These are phyloP conservation scores for Helostoma temminkii DNA, from an alignment of 2,797 vertebrate species.

Conservation along the genomic window DNA sequence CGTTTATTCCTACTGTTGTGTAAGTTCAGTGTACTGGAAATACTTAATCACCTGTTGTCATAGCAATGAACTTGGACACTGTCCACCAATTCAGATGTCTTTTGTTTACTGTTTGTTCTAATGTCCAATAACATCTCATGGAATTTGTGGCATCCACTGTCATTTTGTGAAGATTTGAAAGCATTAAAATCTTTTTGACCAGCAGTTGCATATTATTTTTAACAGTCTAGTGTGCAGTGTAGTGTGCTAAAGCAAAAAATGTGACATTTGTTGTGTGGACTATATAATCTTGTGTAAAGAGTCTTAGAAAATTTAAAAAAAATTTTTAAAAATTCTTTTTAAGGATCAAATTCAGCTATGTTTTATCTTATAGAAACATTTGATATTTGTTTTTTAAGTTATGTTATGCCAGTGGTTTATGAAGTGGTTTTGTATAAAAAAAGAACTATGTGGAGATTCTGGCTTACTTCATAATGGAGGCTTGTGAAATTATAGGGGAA, in stretches of 20 bases:
- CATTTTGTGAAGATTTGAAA: conserved; percentile 35
- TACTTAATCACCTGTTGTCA: conserved; percentile 78
- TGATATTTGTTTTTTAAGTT: no score
- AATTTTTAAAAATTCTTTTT: no score
- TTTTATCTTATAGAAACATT: no score
- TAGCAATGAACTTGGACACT: conserved; percentile 76
- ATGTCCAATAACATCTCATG: conserved; percentile 64
- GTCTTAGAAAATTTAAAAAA: no score
- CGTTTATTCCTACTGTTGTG: conserved; percentile 65
- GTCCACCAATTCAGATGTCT: conserved; percentile 66
- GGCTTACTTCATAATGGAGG: conserved; percentile 18
- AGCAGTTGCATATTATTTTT: conserved; percentile 1
- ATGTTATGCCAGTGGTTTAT: background rate
- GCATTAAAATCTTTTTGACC: conserved; percentile 15
- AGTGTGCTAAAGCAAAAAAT: no score
- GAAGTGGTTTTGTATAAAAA: background rate
- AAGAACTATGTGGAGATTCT: background rate
- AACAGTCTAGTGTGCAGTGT: background rate
- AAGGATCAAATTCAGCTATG: no score
- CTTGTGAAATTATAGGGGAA: conserved; percentile 44
- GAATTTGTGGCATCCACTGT: conserved; percentile 65
- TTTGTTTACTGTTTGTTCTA: conserved; percentile 76
- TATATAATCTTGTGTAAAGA: no score
- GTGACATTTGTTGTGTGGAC: no score
- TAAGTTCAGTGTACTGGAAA: conserved; percentile 77